Base-by-base conservation (phyloP, 2,113 vertebrate species). In the Sylvilagus bachmani region DNA sequence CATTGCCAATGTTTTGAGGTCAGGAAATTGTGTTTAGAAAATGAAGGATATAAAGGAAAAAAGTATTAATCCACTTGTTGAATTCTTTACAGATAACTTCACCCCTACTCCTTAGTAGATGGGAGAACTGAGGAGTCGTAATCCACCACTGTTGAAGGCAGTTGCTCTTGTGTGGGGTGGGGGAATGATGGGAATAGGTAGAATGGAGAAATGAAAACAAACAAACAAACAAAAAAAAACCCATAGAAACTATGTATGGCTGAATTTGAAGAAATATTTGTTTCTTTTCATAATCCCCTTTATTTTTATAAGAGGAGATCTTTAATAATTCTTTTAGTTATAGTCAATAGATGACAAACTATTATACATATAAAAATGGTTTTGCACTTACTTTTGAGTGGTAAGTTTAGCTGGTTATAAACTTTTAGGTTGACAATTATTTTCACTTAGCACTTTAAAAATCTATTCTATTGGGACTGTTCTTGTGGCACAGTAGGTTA, bases 381-480 rank as follows among this genome's bases (percentile, higher is more conserved):
- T 95, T 69, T 91, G 4, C 36, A 74, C 86, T 93, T 95, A 81
- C 22, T 86, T 44, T 74, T 88, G 29, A 89, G 21, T 86, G 36
- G 9, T 51, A 62, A 62, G 4, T 89, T 91, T 69, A 89, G 21
- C 21, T 94, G 55, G 38, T 91, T 69, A 64, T 70, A 82, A 62
- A 89, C 93, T 81, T 93, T 91, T 53, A 64, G 80, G 4, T 51
- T 74, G n/a, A n/a, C 14, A 81, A 0, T 93, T 79, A 38, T 74
- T 89, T 90, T 92, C 8, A 66, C n/a, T 81, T 19, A 77, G 11
- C 10, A 49, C 19, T 70, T 91, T 77, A 67, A 55, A 86, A 4
- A 87, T 17, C 21, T 70, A 29, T 79, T 90, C 25, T 53, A 0
- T 90, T 90, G 14, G 55, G 55, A 58, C 55, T 58, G 55, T 14